These are phyloP conservation scores for Gouania willdenowi DNA, from an alignment of 2,797 vertebrate species.

Conservation along the genomic window DNA sequence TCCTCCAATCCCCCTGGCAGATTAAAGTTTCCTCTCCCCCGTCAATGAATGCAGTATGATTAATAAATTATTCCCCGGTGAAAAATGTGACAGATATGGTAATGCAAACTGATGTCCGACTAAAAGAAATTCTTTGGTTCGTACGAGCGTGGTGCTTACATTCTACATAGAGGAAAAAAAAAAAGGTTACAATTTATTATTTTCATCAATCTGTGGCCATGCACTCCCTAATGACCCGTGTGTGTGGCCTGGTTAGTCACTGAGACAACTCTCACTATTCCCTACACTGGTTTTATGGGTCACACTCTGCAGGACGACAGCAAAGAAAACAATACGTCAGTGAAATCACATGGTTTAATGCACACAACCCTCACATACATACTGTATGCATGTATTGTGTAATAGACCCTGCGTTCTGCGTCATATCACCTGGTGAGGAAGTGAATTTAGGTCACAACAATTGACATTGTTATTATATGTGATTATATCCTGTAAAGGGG, in stretches of 20 bases:
- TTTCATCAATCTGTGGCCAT: conserved; percentile 45
- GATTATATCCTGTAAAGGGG: conserved; percentile 23
- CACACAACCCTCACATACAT: neutral
- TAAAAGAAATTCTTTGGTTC: conserved; percentile 31
- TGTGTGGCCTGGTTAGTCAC: conserved; percentile 55
- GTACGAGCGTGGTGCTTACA: conserved; percentile 14
- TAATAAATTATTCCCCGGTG: conserved; percentile 58
- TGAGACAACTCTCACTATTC: conserved; percentile 25
- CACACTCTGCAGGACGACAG: conserved; percentile 18
- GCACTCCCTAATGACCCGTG: conserved; percentile 64
- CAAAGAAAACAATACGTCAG: conserved; percentile 22
- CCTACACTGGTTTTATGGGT: conserved; percentile 42
- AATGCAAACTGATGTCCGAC: conserved; percentile 41
- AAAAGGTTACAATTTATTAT: conserved; percentile 16
- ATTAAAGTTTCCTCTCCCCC: conserved; percentile 42
- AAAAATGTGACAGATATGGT: conserved; percentile 57
- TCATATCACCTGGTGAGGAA: conserved; percentile 6
- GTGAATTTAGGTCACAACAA: conserved; percentile 46
- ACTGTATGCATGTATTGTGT: conserved; percentile 2
- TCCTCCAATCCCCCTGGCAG: conserved; percentile 49
- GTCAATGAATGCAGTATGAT: conserved; percentile 45
- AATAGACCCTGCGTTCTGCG: conserved; percentile 14
- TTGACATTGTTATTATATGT: conserved; percentile 45
- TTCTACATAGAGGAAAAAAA: neutral
- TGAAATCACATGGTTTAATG: conserved; percentile 24